phyloP scores from a whole-genome alignment of 2,888 invertebrate species.

The Autographa pulchrina region DNA sequence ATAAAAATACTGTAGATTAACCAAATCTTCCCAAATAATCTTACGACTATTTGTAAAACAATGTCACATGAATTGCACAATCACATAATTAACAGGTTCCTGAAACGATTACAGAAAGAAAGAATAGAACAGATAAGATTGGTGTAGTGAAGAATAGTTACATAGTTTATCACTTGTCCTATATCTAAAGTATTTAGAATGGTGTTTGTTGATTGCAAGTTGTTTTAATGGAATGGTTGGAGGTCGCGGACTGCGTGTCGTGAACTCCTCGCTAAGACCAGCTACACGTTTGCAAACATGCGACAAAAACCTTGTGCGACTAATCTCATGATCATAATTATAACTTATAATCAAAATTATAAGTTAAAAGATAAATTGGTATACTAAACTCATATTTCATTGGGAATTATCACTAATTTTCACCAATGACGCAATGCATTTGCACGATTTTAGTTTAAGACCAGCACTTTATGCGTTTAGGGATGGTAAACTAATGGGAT shows the following conservation, averaged over 20 bases:
- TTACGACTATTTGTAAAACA: slow-evolving; percentile 15
- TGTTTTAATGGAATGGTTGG: slow-evolving; percentile 37
- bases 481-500: not conserved
- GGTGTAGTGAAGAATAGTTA: slow-evolving; percentile 13
- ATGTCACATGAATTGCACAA: slow-evolving; percentile 16
- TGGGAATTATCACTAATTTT: too few species aligned
- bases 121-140: slow-evolving; percentile 39
- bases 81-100: slow-evolving; percentile 29
- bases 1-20: slow-evolving; percentile 19
- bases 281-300: slow-evolving; percentile 6
- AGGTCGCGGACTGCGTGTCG: slow-evolving; percentile 39
- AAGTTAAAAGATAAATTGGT: not conserved
- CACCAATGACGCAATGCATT: too few species aligned
- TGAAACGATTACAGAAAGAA: slow-evolving; percentile 32
- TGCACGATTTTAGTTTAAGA: too few species aligned
- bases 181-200: slow-evolving; percentile 23
- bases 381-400: too few species aligned
- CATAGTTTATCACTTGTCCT: slow-evolving; percentile 16
- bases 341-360: not conserved
- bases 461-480: too few species aligned
- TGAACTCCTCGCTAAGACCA: slow-evolving; percentile 25
- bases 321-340: slow-evolving; percentile 16
- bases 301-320: slow-evolving; percentile 9
- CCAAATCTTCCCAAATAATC: slow-evolving; percentile 15
- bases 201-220: slow-evolving; percentile 33